Conservation (phyloP, 2,797 vertebrate genomes). For the Sciurus vulgaris region DNA sequence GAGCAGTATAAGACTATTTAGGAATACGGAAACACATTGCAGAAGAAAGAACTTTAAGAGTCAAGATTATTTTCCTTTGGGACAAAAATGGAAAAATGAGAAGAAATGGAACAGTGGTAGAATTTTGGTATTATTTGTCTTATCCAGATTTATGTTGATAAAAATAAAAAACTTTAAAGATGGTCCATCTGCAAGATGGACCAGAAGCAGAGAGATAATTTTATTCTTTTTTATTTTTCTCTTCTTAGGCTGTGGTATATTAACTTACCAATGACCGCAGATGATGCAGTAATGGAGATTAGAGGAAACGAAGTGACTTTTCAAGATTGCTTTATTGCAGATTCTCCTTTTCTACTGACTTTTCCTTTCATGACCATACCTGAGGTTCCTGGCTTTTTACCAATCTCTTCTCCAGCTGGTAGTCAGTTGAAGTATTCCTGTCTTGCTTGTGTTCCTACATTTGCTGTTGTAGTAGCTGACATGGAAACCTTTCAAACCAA, state of each 20-base stretch:
- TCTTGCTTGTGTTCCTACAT: background rate
- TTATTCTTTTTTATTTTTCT: conserved; percentile 47
- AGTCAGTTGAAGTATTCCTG: background rate
- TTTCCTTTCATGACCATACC: background rate
- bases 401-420: background rate
- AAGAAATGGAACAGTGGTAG: background rate
- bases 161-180: background rate
- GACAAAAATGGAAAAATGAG: background rate
- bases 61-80: conserved; percentile 37
- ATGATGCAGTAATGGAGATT: conserved; percentile 54
- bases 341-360: conserved; percentile 12
- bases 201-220: background rate
- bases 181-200: background rate
- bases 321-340: conserved; percentile 77
- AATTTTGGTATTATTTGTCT: conserved; percentile 28
- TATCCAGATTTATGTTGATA: conserved; percentile 20
- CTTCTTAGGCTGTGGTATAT: conserved; percentile 74
- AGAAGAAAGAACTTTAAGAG: background rate
- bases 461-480: conserved; percentile 29
- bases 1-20: background rate
- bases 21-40: background rate
- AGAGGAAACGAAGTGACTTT: conserved; percentile 72
- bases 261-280: background rate
- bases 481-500: conserved; percentile 76
- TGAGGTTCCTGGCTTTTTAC: conserved; percentile 14